Percentiles rank a stretch among this genome's conserved stretches.
phyloP scores from a whole-genome alignment of 2,888 invertebrate species.

The Tiphia femorata region DNA sequence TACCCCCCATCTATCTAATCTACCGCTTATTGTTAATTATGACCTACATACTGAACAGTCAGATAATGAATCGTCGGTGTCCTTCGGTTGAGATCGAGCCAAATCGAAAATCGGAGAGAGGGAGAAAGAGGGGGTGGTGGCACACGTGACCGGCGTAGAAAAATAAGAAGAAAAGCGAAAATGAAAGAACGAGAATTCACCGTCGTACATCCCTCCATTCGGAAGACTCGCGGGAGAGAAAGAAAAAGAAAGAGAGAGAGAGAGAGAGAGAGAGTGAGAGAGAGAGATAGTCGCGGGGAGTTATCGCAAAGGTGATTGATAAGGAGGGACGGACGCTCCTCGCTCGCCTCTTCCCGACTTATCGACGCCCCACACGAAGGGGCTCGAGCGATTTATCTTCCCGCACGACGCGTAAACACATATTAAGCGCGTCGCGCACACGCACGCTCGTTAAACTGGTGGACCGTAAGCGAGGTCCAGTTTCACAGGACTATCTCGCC shows the following conservation, averaged over 20 bases:
- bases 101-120: too few relatives aligned
- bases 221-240: background rate
- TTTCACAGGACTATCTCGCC: constrained; percentile 39
- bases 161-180: constrained; percentile 12
- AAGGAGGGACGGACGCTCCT: constrained; percentile 35
- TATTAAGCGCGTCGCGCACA: constrained; percentile 62
- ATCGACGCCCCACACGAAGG: constrained; percentile 60
- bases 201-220: background rate
- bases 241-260: background rate
- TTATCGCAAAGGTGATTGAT: constrained; percentile 21
- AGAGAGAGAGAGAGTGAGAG: background rate
- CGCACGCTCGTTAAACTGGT: constrained; percentile 47
- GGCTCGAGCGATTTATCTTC: constrained; percentile 60
- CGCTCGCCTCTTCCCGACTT: constrained; percentile 18
- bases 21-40: too few relatives aligned
- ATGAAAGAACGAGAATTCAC: too few relatives aligned
- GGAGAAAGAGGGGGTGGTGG: too few relatives aligned
- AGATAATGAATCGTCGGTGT: too few relatives aligned
- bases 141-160: too few relatives aligned
- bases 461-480: constrained; percentile 32
- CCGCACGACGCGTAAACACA: constrained; percentile 58
- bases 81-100: too few relatives aligned
- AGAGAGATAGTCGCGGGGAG: constrained; percentile 26
- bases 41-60: too few relatives aligned
- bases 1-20: too few relatives aligned